Evolutionary conservation across 2,113 vertebrate species (phyloP).

Genomic region (Hemibagrus wyckioides): DNA sequence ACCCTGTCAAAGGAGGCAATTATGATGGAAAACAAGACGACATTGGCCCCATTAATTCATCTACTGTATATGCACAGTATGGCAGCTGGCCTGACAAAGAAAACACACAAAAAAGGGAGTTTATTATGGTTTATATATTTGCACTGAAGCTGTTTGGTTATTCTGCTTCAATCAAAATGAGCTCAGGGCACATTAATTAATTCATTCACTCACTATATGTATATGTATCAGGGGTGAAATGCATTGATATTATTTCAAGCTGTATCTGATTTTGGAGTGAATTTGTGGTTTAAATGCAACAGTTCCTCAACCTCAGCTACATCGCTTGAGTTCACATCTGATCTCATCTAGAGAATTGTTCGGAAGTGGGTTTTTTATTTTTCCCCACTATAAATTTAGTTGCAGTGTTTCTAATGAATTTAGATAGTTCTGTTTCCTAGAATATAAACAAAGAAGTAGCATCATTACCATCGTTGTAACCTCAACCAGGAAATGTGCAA

Average conservation of each 20-base stretch:
- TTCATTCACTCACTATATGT: not conserved
- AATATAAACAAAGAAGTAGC: not conserved
- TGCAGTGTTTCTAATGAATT: not conserved
- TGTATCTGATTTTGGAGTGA: not conserved
- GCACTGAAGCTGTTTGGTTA: not conserved
- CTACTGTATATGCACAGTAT: not conserved
- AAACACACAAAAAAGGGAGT: not conserved
- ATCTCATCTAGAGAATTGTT: not conserved
- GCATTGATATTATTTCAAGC: not conserved
- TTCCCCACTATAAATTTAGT: not conserved
- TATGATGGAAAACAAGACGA: conserved; percentile 20
- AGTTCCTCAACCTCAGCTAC: not conserved
- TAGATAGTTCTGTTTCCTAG: not conserved
- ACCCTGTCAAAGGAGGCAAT: conserved; percentile 2
- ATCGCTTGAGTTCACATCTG: not conserved
- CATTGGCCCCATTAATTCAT: not conserved
- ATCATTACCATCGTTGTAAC: not conserved
- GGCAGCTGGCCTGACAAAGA: not conserved
- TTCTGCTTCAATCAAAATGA: not conserved
- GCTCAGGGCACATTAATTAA: not conserved
- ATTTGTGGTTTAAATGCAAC: not conserved
- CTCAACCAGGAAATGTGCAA: not conserved
- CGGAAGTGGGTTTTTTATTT: not conserved
- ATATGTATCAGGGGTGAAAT: not conserved
- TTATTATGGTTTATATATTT: not conserved